Conservation (phyloP, 2,797 vertebrate genomes). For the Emydoidea blandingii region DNA sequence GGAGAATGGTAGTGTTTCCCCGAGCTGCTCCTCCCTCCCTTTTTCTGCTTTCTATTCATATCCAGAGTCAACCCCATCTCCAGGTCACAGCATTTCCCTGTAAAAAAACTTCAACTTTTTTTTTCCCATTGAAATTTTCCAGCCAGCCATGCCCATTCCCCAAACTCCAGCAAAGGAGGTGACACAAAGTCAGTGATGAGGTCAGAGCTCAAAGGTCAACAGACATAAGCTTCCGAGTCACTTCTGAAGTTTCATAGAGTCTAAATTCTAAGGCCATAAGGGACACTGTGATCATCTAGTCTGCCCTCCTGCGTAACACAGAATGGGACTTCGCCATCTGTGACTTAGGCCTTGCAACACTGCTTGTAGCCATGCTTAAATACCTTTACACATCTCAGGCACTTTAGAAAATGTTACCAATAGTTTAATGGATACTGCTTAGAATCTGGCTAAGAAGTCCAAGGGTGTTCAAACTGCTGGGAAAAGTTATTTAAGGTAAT, state of each 20-base stretch:
- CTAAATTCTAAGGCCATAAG: not conserved
- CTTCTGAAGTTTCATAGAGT: not conserved
- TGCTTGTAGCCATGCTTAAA: not conserved
- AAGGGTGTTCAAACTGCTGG: conserved; percentile 10
- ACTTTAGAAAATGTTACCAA: not conserved
- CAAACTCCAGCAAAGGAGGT: not conserved
- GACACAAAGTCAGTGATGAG: not conserved
- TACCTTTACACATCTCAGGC: not conserved
- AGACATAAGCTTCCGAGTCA: not conserved
- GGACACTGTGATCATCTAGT: not conserved
- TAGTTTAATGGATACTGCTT: conserved; percentile 15
- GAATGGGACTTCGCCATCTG: not conserved
- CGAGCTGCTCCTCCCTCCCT: not conserved
- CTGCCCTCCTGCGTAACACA: not conserved
- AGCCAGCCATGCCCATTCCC: not conserved
- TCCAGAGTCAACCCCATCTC: not conserved
- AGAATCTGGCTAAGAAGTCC: conserved; percentile 18
- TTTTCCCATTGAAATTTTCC: not conserved
- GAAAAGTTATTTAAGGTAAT: conserved; percentile 53
- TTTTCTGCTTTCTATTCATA: not conserved
- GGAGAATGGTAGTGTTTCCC: conserved; percentile 77
- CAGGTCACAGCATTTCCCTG: not conserved
- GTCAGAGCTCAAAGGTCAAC: not conserved
- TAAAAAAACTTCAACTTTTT: not conserved
- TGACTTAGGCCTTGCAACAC: not conserved